Percentiles rank a stretch among this genome's conserved stretches.
Conservation (phyloP, 2,113 vertebrate species). For the Chaetura pelagica region DNA sequence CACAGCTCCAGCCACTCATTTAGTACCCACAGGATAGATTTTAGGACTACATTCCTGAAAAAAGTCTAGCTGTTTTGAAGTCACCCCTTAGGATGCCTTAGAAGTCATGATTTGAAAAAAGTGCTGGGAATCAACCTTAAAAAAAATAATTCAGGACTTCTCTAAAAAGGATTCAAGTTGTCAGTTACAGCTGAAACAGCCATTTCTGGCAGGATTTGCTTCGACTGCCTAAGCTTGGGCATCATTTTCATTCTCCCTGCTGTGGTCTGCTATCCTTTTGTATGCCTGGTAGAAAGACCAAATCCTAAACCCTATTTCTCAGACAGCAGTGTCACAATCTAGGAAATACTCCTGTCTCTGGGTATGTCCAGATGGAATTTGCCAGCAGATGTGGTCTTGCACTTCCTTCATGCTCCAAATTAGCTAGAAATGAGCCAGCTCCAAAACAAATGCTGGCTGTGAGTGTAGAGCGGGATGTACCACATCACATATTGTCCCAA, state of each 20-base stretch:
- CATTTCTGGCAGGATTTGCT: not conserved
- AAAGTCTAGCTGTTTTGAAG: not conserved
- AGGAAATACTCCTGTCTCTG: not conserved
- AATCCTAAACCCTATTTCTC: not conserved
- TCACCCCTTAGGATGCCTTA: not conserved
- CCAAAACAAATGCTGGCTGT: not conserved
- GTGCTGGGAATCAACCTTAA: not conserved
- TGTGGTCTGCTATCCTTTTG: not conserved
- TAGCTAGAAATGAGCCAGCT: not conserved
- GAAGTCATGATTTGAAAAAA: not conserved
- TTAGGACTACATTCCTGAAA: not conserved
- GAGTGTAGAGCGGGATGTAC: not conserved
- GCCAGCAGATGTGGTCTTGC: not conserved
- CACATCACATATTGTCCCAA: accelerated
- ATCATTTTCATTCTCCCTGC: not conserved
- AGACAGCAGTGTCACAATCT: not conserved
- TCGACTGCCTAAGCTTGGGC: not conserved
- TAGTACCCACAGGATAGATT: not conserved
- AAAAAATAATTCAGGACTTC: not conserved
- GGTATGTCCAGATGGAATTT: not conserved
- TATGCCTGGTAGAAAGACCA: not conserved
- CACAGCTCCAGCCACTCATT: not conserved
- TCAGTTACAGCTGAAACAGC: not conserved
- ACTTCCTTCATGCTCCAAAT: not conserved
- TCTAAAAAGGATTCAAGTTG: not conserved